Evolutionary conservation across 2,888 invertebrate species (phyloP).

Genomic region (Eremobia ochroleuca): DNA sequence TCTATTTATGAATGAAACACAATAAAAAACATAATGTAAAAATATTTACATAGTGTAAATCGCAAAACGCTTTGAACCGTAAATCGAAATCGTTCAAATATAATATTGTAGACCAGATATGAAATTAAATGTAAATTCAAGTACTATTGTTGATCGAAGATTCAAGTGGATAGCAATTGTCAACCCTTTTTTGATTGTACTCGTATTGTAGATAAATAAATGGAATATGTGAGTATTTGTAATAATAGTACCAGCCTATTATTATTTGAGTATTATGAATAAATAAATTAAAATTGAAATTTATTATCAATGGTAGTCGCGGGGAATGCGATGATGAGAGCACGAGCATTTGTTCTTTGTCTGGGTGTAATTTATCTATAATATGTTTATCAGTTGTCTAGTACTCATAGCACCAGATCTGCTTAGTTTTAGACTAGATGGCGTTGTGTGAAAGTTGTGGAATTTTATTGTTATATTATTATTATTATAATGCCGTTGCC

Average conservation of each 20-base stretch:
- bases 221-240: neutral
- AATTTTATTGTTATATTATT: no score
- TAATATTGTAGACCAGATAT: neutral
- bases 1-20: neutral
- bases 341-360: no score
- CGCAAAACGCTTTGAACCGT: neutral
- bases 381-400: no score
- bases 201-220: neutral
- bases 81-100: neutral
- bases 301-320: neutral
- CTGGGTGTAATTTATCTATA: no score
- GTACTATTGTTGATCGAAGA: neutral
- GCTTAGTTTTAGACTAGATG: no score
- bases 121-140: neutral
- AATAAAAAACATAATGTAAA: neutral
- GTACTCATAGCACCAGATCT: no score
- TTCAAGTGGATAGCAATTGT: neutral
- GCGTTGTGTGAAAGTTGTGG: no score
- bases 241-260: no score
- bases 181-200: no score
- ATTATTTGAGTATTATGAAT: neutral
- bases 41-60: neutral
- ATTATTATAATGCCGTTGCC: no score
- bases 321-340: no score
- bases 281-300: no score